Evolutionary conservation across 2,113 vertebrate species (phyloP), one percentile per base, ranked within the genome.

Genomic region (Neopipo cinnamomea): DNA sequence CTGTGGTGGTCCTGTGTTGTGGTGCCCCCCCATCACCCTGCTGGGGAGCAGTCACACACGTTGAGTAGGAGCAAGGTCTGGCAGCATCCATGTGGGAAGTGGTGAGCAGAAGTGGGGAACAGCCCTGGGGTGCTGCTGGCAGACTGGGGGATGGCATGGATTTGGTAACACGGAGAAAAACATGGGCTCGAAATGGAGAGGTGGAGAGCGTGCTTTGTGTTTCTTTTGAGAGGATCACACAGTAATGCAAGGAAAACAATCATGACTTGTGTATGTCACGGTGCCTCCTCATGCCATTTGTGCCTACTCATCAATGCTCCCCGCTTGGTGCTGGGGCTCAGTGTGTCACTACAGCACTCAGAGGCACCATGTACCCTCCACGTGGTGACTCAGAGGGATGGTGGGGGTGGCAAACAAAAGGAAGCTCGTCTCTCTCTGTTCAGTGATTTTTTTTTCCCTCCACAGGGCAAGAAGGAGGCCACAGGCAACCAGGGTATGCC

Each of bases 11-110:
- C 27, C 59, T n/a, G 35, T 3, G 18, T 18, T 7, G 2, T 16
- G 23, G 31, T 7, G 3, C 31, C 35, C 18, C 2, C 3, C 35
- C 58, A 22, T 12, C 4, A 0, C 37, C 37, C n/a, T 0, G 0
- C 37, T 0, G 13, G 31, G 49, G 12, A 85, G 41, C 4, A 1
- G 44, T 4, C 8, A 1, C 49, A 55, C n/a, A 11, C 1, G 0
- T 23, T 11, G 35, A 52, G 37, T 13, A 3, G 42, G 37, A 71
- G 28, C 31, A 2, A 35, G 42, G 3, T 13, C 50, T 1, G 1
- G 47, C 65, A 71, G 61, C 68, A 49, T 14, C 27, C 9, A 5
- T 0, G 3, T 21, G 65, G 66, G 30, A 65, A 52, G 31, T 0
- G 13, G 5, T 0, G 6, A 61, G 39, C 44, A 73, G 65, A 70